These are phyloP conservation scores for Perodicticus potto DNA, from an alignment of 2,797 vertebrate genomes.

Conservation along the genomic window DNA sequence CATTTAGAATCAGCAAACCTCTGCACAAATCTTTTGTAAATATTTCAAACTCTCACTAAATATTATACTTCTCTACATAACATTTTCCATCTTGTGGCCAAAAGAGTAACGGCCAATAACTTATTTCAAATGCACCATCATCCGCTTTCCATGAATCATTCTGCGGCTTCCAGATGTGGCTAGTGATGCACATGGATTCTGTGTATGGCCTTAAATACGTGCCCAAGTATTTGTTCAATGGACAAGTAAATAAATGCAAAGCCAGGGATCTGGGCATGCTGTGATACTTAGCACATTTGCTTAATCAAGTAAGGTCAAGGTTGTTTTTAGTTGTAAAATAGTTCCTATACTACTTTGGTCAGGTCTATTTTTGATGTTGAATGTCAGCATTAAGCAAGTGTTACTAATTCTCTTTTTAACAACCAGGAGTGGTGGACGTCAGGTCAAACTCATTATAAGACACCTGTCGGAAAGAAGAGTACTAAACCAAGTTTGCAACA, in stretches of 20 bases:
- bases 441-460: not conserved
- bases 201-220: accelerated
- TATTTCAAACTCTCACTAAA: not conserved
- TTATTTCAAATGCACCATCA: not conserved
- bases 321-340: not conserved
- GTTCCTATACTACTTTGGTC: not conserved
- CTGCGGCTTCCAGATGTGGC: no score
- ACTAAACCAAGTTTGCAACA: not conserved
- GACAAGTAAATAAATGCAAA: not conserved
- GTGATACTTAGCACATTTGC: not conserved
- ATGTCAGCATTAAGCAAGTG: not conserved
- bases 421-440: not conserved
- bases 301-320: not conserved
- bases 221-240: not conserved
- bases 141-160: not conserved
- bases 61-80: not conserved
- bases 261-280: not conserved
- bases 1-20: not conserved
- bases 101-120: not conserved
- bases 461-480: not conserved
- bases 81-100: not conserved
- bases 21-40: not conserved
- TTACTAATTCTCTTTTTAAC: not conserved
- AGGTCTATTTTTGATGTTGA: not conserved
- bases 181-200: accelerated